These are phyloP conservation scores for Pelodytes ibericus DNA, from an alignment of 2,797 vertebrate species.

Conservation along the genomic window DNA sequence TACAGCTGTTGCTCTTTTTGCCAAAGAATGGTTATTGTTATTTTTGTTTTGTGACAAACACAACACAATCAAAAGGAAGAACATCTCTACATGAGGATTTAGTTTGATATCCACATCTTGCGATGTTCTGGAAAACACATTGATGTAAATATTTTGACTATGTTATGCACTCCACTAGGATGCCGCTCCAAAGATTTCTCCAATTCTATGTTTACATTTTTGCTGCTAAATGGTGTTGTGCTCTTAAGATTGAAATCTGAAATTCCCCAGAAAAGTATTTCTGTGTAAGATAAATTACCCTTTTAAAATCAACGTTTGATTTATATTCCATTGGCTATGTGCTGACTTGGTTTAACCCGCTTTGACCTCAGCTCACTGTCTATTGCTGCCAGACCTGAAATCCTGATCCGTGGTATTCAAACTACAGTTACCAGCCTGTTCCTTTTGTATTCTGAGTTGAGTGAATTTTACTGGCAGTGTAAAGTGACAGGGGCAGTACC, in stretches of 20 bases:
- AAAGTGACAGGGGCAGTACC: too few species aligned
- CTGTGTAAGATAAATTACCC: conserved; percentile 78
- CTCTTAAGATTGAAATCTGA: conserved; percentile 79
- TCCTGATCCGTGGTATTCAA: conserved; percentile 74
- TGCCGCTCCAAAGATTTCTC: conserved; percentile 75
- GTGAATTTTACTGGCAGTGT: conserved; percentile 65
- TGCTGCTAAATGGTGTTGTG: conserved; percentile 75
- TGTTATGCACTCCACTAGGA: conserved; percentile 72
- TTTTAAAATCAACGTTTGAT: conserved; percentile 80
- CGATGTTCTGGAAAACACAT: background rate
- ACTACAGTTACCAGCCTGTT: conserved; percentile 68
- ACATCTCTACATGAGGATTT: too few species aligned
- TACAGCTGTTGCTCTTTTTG: too few species aligned
- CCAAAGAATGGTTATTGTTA: too few species aligned
- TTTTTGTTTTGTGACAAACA: too few species aligned
- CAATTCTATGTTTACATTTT: conserved; percentile 75
- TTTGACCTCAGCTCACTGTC: conserved; percentile 78
- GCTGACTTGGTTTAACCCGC: conserved; percentile 75
- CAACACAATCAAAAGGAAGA: too few species aligned
- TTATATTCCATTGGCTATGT: conserved; percentile 75
- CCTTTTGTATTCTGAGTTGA: conserved; percentile 74
- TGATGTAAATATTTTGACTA: conserved; percentile 70
- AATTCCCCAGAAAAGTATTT: conserved; percentile 77
- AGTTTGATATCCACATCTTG: too few species aligned
- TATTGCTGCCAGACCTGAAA: conserved; percentile 69